Evolutionary conservation across 2,113 vertebrate species (phyloP), one percentile per base, ranked within the genome.

Genomic region (Peromyscus leucopus): DNA sequence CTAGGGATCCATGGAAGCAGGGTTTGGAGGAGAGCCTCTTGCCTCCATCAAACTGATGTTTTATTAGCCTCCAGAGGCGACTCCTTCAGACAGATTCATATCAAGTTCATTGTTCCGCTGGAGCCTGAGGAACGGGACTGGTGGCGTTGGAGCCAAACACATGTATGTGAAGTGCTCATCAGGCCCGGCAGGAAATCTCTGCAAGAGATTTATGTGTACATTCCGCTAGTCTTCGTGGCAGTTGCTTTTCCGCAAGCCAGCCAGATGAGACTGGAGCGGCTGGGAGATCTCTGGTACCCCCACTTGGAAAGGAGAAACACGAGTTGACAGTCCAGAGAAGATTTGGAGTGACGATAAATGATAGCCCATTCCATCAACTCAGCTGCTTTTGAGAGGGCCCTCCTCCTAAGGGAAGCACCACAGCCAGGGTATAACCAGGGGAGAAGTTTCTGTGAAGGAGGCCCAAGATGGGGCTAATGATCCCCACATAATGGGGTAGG

Each of bases 61-160:
- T 98, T 98, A 98, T 97, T 97, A 98, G 93, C 93, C 96, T 92
- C 98, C 98, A 98, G 98, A 97, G 98, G 98, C 97, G 97, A 98
- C 97, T 98, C 96, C 92, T 98, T 98, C 96, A 97, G 97, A 96
- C 95, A 98, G 97, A 98, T 98, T 98, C 97, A 97, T 97, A 97
- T 97, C 97, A 82, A 97, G 97, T 94, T 98, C 96, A 55, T 97
- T 79, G 9, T 78, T 97, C 96, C 94, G 31, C 97, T 94, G 63
- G 94, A 98, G 95, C 97, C 55, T 1, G 0, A 96, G 95, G 0
- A 0, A 97, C 42, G 72, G 0, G 0, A 97, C 87, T 12, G 69
- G 55, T 0, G 22, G 33, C 46, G 74, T 94, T 13, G 1, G 39
- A 96, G 89, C 88, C 97, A 97, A 98, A 97, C 96, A 96, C 0